These are phyloP conservation scores for Halesus radiatus DNA, from an alignment of 1,140 invertebrate genomes.

Conservation along the genomic window DNA sequence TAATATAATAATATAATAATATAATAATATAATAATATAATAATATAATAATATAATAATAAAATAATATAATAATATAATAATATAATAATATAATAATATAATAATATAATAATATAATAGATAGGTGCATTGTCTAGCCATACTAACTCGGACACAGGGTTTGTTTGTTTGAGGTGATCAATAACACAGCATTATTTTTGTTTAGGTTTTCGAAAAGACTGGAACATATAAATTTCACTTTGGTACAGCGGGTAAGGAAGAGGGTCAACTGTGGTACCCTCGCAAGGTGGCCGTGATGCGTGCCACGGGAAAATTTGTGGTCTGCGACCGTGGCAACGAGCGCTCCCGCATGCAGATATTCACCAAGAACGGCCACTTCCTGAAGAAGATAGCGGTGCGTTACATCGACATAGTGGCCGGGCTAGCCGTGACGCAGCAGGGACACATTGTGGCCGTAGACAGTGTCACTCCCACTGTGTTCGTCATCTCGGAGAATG, in stretches of 20 bases:
- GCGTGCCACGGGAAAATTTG: constrained; percentile 88
- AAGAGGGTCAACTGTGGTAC: constrained; percentile 97
- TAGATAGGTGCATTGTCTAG: too few species aligned
- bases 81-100: too few species aligned
- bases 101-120: too few species aligned
- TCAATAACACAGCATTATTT: background rate
- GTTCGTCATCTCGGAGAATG: constrained; percentile 92
- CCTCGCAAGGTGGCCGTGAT: constrained; percentile 96
- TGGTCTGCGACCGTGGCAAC: constrained; percentile 96
- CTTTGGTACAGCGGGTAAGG: constrained; percentile 91
- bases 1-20: too few species aligned
- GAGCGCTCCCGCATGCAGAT: constrained; percentile 97
- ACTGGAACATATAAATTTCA: constrained; percentile 89
- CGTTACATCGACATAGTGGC: constrained; percentile 98
- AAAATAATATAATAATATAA: too few species aligned
- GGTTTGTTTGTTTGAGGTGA: background rate
- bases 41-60: too few species aligned
- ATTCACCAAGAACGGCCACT: constrained; percentile 89
- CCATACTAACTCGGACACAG: too few species aligned
- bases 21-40: too few species aligned
- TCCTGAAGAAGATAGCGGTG: constrained; percentile 92
- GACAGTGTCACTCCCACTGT: constrained; percentile 97
- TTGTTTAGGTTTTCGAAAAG: constrained; percentile 87
- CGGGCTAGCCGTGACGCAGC: constrained; percentile 89
- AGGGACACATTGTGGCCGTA: constrained; percentile 96